phyloP scores from a whole-genome alignment of 2,113 vertebrate species.

The Cyrtonyx montezumae region DNA sequence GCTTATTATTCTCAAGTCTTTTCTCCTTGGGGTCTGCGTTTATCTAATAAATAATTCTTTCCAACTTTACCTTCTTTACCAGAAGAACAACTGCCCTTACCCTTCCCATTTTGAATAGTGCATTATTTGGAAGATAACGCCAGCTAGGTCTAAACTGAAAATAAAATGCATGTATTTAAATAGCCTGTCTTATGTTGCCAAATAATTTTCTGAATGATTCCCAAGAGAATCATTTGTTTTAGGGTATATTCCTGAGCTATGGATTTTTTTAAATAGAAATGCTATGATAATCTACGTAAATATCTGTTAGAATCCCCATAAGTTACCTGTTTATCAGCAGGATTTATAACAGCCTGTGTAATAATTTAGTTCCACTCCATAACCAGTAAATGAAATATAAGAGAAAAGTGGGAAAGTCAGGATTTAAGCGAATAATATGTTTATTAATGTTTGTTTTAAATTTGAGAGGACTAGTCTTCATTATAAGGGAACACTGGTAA shows the following conservation, averaged over 20 bases:
- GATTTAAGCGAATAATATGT: neutral
- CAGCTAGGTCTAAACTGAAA: neutral
- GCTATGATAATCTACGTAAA: neutral
- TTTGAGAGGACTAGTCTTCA: neutral
- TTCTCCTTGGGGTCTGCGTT: neutral
- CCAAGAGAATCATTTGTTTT: neutral
- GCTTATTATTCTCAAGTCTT: neutral
- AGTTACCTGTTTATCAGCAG: constrained; percentile 20
- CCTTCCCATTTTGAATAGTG: neutral
- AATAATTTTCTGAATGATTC: neutral
- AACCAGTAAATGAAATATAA: neutral
- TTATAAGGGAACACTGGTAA: neutral
- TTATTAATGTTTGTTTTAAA: neutral
- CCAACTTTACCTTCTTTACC: neutral
- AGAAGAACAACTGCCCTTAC: neutral
- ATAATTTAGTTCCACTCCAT: constrained; percentile 12
- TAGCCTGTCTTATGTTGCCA: neutral
- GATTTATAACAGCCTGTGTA: neutral
- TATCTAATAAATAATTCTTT: neutral
- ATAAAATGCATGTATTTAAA: neutral
- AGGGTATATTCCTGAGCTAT: neutral
- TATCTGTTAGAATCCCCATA: neutral
- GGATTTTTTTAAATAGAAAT: neutral
- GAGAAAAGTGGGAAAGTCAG: neutral
- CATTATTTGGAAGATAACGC: neutral